These are phyloP conservation scores for Lethrus apterus DNA, from an alignment of 1,140 invertebrate genomes.

Conservation along the genomic window DNA sequence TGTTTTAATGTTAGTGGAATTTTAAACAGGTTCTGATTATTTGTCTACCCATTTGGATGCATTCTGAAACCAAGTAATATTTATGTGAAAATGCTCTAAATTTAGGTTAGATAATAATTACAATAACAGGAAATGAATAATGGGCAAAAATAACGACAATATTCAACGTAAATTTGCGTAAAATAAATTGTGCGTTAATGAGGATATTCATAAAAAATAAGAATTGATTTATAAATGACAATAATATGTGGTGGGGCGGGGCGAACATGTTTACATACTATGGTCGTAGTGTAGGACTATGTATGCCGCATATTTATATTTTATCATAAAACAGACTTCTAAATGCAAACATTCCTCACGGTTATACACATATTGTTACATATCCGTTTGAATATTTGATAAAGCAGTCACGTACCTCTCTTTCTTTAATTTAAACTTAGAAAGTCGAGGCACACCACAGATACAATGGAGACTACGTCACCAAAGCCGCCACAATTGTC, in stretches of 20 bases:
- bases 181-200: constrained; percentile 1
- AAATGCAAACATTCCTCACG: too few species aligned
- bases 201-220: constrained; percentile 1
- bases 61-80: constrained; percentile 22
- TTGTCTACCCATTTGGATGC: constrained; percentile 27
- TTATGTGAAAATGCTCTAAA: too few species aligned
- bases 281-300: constrained; percentile 3
- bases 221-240: constrained; percentile 29
- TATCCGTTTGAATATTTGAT: too few species aligned
- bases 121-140: too few species aligned
- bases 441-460: constrained; percentile 7
- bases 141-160: too few species aligned
- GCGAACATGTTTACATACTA: constrained; percentile 33
- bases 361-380: too few species aligned
- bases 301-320: constrained; percentile 4
- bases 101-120: too few species aligned
- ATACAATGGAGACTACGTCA: constrained; percentile 28
- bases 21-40: constrained; percentile 11
- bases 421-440: too few species aligned
- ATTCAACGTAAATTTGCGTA: constrained; percentile 7
- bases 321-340: too few species aligned
- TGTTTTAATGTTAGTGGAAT: constrained; percentile 8
- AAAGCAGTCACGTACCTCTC: too few species aligned
- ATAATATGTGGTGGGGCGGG: constrained; percentile 30
- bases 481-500: constrained; percentile 18